Base-by-base conservation (phyloP, 2,113 vertebrate genomes). In the Aramus guarauna region DNA sequence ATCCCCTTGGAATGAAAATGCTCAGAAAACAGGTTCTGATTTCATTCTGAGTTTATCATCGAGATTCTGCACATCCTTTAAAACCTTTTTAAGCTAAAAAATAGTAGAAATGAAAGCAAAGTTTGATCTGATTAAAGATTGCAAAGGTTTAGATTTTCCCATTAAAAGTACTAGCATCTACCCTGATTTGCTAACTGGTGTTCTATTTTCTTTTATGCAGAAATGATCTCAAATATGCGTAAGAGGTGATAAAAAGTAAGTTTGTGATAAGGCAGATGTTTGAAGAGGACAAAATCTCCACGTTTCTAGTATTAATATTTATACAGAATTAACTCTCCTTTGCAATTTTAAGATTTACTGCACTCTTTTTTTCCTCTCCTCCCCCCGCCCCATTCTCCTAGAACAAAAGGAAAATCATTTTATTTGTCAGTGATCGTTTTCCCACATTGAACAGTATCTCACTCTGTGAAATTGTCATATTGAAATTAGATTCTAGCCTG, bases 81-180 rank as follows among this genome's bases (percentile, higher is more conserved):
- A 98, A 98, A 97, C 59, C 81, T 97, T 94, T 97, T 98, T 98
- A 96, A 98, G 93, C 62, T 52, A 96, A 94, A 47, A 96, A 97
- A 95, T 89, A 85, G 94, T 39, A 97, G 36, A 56, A 73, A 94
- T 94, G 97, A 98, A 97, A 98, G 91, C 88, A 75, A 94, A 97
- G 75, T 95, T 97, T 96, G 67, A 72, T 92, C 27, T 92, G 80
- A 93, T 92, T 97, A 97, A 96, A 96, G 87, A 97, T 98, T 97
- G 97, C 97, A 98, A 98, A 98, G 92, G 97, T 98, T 98, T 96
- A 94, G 90, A 94, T 98, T 98, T 99, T 98, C 98, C 97, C 96
- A 98, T 96, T 96, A 98, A 92, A 93, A 90, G 9, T 50, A 96
- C 19, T 20, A 59, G 39, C 69, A 45, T 26, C 55, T 52, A 63